Evolutionary conservation across 2,113 vertebrate species (phyloP).

Genomic region (Coptodon bakossiorum): DNA sequence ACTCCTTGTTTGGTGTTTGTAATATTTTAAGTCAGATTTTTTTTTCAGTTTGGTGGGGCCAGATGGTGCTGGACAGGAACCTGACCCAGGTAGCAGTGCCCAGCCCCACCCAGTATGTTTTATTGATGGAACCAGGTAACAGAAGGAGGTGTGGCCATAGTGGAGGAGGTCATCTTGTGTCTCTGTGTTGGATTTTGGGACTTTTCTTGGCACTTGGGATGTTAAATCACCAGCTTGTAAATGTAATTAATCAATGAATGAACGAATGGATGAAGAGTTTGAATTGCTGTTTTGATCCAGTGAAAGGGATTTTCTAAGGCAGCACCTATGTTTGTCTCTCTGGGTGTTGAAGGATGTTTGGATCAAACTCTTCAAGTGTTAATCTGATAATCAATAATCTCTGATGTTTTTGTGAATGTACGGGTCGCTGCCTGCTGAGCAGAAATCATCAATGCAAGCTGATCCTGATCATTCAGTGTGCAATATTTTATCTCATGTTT

Average conservation of each 20-base stretch:
- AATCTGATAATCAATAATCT: neutral
- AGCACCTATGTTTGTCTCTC: neutral
- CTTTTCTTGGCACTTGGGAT: slow-evolving; percentile 2
- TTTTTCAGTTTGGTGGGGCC: neutral
- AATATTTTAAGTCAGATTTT: neutral
- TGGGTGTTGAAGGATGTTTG: neutral
- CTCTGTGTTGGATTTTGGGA: neutral
- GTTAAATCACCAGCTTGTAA: slow-evolving; percentile 17
- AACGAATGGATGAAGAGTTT: neutral
- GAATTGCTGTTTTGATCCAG: neutral
- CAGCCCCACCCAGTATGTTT: neutral
- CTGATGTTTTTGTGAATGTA: neutral
- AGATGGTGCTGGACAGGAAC: neutral
- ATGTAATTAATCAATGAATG: neutral
- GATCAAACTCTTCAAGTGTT: neutral
- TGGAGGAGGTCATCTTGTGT: neutral
- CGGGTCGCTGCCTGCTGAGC: neutral
- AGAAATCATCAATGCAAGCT: neutral
- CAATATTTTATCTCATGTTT: neutral
- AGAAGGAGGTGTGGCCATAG: neutral
- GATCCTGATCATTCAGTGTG: neutral
- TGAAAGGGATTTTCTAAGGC: neutral
- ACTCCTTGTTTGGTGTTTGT: neutral
- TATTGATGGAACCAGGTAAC: neutral
- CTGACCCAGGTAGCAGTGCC: neutral